Conservation (phyloP, 2,797 vertebrate genomes). For the Phoeniculus purpureus region DNA sequence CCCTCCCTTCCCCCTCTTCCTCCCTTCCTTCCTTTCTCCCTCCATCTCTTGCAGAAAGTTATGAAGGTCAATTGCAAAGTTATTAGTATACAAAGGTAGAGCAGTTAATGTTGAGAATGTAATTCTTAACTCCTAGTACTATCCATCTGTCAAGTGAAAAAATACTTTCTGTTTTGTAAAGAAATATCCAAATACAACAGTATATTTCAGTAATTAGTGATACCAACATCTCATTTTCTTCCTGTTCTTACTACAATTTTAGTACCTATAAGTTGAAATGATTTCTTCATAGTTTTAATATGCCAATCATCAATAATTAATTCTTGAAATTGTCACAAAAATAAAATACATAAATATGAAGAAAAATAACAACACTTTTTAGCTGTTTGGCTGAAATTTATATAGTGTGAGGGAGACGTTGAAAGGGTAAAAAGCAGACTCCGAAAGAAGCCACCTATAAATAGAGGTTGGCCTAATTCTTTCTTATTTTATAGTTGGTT, state of each 20-base stretch:
- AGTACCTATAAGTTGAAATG: neutral
- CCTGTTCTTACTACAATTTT: conserved; percentile 1
- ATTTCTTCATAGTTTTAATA: neutral
- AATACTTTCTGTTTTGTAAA: neutral
- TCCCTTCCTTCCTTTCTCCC: neutral
- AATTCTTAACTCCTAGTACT: neutral
- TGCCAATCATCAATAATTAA: conserved; percentile 45
- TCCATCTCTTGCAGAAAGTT: neutral
- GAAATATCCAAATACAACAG: neutral
- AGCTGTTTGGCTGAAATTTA: conserved; percentile 37
- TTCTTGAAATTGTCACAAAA: conserved; percentile 37
- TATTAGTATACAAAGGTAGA: neutral
- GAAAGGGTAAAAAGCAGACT: conserved; percentile 28
- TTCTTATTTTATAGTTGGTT: neutral
- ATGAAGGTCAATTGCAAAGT: conserved; percentile 31
- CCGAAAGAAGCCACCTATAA: neutral
- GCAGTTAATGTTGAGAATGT: conserved; percentile 9
- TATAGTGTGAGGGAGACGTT: conserved; percentile 44
- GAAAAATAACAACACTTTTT: neutral
- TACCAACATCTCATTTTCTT: neutral
- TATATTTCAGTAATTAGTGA: neutral
- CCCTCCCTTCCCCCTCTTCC: too few relatives aligned
- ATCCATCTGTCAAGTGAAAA: neutral
- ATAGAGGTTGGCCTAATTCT: conserved; percentile 53
- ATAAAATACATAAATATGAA: conserved; percentile 19